Base-by-base conservation (phyloP, 2,113 vertebrate genomes). In the Cephalopholis sonnerati region DNA sequence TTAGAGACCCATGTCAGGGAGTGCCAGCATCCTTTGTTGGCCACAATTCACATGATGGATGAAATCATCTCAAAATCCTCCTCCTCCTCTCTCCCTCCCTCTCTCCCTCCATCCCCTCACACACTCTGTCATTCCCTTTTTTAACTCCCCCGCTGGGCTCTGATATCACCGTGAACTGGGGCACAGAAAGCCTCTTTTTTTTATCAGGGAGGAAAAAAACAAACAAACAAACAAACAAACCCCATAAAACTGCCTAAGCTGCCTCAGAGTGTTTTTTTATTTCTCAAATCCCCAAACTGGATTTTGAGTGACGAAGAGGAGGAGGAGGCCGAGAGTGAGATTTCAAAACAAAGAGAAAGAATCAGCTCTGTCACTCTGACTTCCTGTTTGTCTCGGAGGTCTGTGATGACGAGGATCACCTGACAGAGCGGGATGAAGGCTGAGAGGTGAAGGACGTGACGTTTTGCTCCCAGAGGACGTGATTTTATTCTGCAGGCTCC, bases 1-100 rank as follows among this genome's bases (percentile, higher is more conserved):
- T 96, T 96, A 96, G 96, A 64, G 44, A 27, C 90, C 95, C 94
- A 96, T 96, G 96, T 97, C 95, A 96, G 76, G 92, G 1, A 91
- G 94, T 92, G 93, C 95, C 95, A 94, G 95, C 94, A 94, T 95
- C 93, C 94, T 93, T 94, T 86, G 92, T 92, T 90, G 95, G 94
- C 93, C 94, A 92, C 90, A 88, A 89, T 94, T 96, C 96, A 95
- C 94, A 96, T 96, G 96, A 96, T 95, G 94, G 95, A 96, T 96
- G 95, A 96, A 96, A 96, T 96, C 95, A 96, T 95, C 93, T 85
- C 22, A 50, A 54, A 68, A 57, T 79, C 86, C 75, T 84, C 90
- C 86, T 84, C 90, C 86, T 83, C 1, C 80, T 85, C 82, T 80
- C 84, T 84, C 81, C 92, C 55, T 41, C 32, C 32, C 1, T 6